These are phyloP conservation scores for Lontra canadensis DNA, from an alignment of 2,113 vertebrate species.

Conservation along the genomic window DNA sequence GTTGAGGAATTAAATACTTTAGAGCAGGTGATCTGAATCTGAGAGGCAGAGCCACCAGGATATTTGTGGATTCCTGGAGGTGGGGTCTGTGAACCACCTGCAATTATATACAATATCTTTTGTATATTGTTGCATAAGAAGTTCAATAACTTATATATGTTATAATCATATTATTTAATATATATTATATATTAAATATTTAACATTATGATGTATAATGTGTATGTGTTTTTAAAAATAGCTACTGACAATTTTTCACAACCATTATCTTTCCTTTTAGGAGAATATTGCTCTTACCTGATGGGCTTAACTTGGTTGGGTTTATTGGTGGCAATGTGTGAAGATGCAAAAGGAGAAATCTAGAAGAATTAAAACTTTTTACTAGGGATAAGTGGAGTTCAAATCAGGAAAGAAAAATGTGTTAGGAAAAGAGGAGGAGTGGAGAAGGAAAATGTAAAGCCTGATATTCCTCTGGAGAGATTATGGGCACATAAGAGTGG, in stretches of 20 bases:
- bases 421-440: not conserved
- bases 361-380: not conserved
- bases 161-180: too few species aligned
- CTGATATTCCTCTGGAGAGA: not conserved
- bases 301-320: not conserved
- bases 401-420: not conserved
- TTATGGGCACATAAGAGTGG: not conserved
- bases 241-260: not conserved
- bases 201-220: too few species aligned
- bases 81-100: not conserved
- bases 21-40: not conserved
- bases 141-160: too few species aligned
- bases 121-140: too few species aligned
- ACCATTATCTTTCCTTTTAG: not conserved
- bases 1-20: not conserved
- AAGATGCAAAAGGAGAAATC: not conserved
- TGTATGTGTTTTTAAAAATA: not conserved
- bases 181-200: too few species aligned
- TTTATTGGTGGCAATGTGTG: not conserved
- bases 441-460: not conserved
- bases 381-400: not conserved
- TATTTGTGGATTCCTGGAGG: not conserved
- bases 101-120: too few species aligned
- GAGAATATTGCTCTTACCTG: not conserved
- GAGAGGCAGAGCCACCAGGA: accelerated